Conservation (phyloP, 1,140 invertebrate genomes). For the Camponotus pennsylvanicus region DNA sequence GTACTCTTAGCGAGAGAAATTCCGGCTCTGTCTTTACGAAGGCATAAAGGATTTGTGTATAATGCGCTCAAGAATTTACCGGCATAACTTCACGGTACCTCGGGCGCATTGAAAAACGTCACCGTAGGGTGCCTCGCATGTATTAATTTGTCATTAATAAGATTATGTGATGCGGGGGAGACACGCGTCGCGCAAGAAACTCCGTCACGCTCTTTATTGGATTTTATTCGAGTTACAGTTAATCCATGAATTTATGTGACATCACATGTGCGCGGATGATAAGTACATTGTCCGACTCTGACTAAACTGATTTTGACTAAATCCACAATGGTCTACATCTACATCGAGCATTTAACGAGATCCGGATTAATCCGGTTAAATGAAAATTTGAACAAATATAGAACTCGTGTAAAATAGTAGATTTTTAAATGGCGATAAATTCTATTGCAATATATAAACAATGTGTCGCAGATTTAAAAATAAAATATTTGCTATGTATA, state of each 20-base stretch:
- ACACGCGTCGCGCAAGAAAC: background rate
- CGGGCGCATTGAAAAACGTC: slow-evolving; percentile 26
- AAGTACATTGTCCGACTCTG: slow-evolving; percentile 32
- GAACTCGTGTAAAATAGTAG: background rate
- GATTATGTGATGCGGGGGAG: slow-evolving; percentile 22
- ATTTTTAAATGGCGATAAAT: background rate
- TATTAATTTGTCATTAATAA: slow-evolving; percentile 56
- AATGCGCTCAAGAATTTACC: slow-evolving; percentile 39
- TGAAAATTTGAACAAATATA: background rate
- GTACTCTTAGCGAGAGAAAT: slow-evolving; percentile 59
- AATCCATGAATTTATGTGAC: slow-evolving; percentile 41
- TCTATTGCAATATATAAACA: too few relatives aligned
- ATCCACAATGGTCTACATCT: background rate
- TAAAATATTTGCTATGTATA: background rate
- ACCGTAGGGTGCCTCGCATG: background rate
- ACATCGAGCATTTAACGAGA: background rate
- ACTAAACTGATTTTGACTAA: slow-evolving; percentile 31
- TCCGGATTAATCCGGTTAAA: background rate
- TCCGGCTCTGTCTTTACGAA: slow-evolving; percentile 29
- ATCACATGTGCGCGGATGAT: slow-evolving; percentile 12
- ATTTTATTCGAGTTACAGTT: slow-evolving; percentile 41
- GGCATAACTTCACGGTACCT: slow-evolving; percentile 19
- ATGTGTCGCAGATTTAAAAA: background rate
- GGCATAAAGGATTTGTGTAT: slow-evolving; percentile 60
- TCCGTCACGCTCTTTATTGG: background rate